These are phyloP conservation scores for Aphidius gifuensis DNA, from an alignment of 1,140 invertebrate genomes.

Conservation along the genomic window DNA sequence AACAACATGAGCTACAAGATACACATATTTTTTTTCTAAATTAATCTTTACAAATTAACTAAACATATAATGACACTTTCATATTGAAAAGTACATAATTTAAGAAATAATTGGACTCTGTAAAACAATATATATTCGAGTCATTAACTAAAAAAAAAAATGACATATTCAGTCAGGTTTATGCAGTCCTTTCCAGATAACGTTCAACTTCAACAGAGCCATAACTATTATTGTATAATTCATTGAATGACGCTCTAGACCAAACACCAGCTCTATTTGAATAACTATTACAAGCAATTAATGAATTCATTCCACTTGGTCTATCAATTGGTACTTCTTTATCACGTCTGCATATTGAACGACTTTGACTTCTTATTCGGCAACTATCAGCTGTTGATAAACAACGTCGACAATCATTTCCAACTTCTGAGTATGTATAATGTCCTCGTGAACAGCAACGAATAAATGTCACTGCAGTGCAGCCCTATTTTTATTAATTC, in stretches of 20 bases:
- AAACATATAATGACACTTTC: too few species aligned
- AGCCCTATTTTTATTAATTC: constrained; percentile 35
- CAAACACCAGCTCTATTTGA: constrained; percentile 68
- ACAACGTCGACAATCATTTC: constrained; percentile 36
- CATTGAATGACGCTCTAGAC: constrained; percentile 52
- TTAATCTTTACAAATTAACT: too few species aligned
- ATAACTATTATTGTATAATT: constrained; percentile 57
- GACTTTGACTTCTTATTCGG: constrained; percentile 34
- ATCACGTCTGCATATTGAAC: constrained; percentile 24
- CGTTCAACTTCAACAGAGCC: constrained; percentile 57
- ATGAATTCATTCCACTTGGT: constrained; percentile 67
- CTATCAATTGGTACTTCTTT: constrained; percentile 44
- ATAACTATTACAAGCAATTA: constrained; percentile 73
- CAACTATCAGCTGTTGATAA: constrained; percentile 43
- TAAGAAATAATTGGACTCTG: too few species aligned
- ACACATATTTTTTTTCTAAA: too few species aligned
- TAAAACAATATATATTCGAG: too few species aligned
- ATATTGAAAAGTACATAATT: too few species aligned
- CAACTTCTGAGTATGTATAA: constrained; percentile 49
- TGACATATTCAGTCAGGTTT: constrained; percentile 21
- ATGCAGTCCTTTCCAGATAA: constrained; percentile 47
- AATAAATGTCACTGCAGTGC: constrained; percentile 47
- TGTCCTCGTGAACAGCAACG: constrained; percentile 41
- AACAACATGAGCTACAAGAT: too few species aligned
- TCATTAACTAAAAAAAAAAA: too few species aligned